Conservation (phyloP, 2,797 vertebrate genomes). For the Tragelaphus oryx region DNA sequence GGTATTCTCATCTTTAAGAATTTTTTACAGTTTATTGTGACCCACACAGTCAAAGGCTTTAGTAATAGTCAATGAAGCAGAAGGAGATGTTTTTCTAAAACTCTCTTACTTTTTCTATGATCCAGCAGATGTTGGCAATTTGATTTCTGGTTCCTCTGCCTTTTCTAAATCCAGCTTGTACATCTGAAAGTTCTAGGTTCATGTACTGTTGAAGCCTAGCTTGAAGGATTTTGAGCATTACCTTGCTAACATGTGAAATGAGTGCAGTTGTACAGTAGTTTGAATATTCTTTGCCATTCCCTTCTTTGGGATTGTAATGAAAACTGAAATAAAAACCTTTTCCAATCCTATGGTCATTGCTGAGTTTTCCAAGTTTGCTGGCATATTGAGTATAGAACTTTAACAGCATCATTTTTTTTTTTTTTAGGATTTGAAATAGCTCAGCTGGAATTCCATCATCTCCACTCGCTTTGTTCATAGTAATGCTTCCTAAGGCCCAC, state of each 20-base stretch:
- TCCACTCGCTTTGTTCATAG: background rate
- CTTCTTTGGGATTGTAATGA: background rate
- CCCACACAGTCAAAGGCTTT: background rate
- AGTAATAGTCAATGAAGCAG: background rate
- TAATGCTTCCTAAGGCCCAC: background rate
- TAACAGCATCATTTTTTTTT: background rate
- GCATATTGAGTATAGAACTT: background rate
- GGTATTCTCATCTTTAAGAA: background rate
- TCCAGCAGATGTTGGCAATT: background rate
- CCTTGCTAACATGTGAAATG: background rate
- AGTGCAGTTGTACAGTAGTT: background rate
- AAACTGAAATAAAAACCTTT: background rate
- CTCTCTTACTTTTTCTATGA: background rate
- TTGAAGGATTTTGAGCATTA: background rate
- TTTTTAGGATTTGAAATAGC: background rate
- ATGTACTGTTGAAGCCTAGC: background rate
- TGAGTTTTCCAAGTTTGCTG: background rate
- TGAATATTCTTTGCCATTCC: background rate
- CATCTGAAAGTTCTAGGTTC: background rate
- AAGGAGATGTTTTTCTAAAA: background rate
- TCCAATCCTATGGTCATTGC: background rate
- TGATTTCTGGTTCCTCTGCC: background rate
- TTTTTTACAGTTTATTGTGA: background rate
- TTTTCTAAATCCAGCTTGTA: background rate
- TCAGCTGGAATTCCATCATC: background rate